These are phyloP conservation scores for Pterostichus madidus DNA, from an alignment of 2,888 invertebrate genomes.

Conservation along the genomic window DNA sequence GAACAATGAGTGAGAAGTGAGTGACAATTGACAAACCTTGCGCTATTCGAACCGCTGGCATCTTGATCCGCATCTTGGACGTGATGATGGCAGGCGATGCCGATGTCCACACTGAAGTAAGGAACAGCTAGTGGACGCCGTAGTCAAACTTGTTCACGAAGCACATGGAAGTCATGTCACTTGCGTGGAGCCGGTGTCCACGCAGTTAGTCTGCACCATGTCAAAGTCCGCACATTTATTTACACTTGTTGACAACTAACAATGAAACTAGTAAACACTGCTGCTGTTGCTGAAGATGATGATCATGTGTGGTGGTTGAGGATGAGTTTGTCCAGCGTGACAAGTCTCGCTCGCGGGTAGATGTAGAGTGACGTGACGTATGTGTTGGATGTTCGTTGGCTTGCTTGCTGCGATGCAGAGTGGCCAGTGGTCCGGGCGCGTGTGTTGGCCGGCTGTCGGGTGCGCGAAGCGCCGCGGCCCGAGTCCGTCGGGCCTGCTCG, in stretches of 20 bases:
- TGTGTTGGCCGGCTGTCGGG: slow-evolving; percentile 72
- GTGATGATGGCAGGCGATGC: slow-evolving; percentile 8
- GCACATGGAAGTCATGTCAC: slow-evolving; percentile 61
- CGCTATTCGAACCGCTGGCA: slow-evolving; percentile 97
- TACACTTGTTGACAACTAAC: slow-evolving; percentile 1
- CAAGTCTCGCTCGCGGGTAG: not conserved
- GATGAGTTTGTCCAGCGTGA: not conserved
- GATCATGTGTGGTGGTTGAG: not conserved
- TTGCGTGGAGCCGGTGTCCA: slow-evolving; percentile 10
- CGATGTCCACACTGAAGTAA: not conserved
- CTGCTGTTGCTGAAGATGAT: not conserved
- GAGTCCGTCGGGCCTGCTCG: slow-evolving; percentile 71
- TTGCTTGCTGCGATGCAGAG: slow-evolving; percentile 73
- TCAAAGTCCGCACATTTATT: slow-evolving; percentile 31
- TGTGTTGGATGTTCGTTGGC: not conserved
- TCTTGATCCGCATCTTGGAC: slow-evolving; percentile 97
- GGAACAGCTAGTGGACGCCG: not conserved
- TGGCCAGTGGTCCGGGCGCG: slow-evolving; percentile 77
- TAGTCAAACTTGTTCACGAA: not conserved
- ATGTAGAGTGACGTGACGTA: slow-evolving; percentile 22
- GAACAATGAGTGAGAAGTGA: slow-evolving; percentile 8
- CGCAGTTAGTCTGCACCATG: slow-evolving; percentile 50
- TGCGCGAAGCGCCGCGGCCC: slow-evolving; percentile 49
- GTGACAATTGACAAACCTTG: slow-evolving; percentile 88
- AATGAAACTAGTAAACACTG: slow-evolving; percentile 5